Evolutionary conservation across 2,113 vertebrate genomes (phyloP), one percentile per base, ranked within the genome.

Genomic region (Nerophis lumbriciformis): DNA sequence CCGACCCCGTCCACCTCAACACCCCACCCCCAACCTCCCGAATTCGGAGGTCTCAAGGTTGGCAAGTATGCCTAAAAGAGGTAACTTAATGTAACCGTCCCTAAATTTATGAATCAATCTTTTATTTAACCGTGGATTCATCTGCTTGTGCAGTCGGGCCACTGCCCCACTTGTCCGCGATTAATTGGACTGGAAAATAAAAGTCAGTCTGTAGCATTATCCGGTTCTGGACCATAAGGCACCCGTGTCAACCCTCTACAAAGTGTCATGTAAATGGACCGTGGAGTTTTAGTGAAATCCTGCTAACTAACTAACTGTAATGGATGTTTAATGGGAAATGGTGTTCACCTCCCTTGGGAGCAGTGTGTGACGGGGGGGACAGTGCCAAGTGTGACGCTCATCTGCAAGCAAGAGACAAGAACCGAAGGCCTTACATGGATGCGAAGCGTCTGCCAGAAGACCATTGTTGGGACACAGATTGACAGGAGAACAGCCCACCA

Each of bases 381-480:
- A 72, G 65, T 73, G 80, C 79, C 79, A 84, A 83, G 71, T 60
- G 39, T 61, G n/a, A 61, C 19, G 59, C 74, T 69, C 77, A 82
- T 77, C 78, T 84, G 83, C 76, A 83, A 74, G 69, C 50, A 38
- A 50, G 64, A 80, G 75, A 85, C 75, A 81, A 83, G 77, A 73
- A 78, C 72, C 57, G 73, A 74, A 80, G 77, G 76, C 78, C 71
- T 48, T 63, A 11, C 42, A 45, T 12, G 71, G 70, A 60, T 73
- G 59, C 59, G 65, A 73, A 82, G 59, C 42, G 72, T n/a, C 63
- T 79, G 79, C 80, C 82, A 87, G 76, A 72, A 76, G 71, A 81
- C 77, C 71, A 84, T 78, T 81, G 80, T 81, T 54, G 73, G 28
- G 61, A 82, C 73, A 54, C 71, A 60, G 68, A 81, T 63, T 74